phyloP scores from a whole-genome alignment of 2,888 invertebrate species.

The Pachydiplax longipennis region DNA sequence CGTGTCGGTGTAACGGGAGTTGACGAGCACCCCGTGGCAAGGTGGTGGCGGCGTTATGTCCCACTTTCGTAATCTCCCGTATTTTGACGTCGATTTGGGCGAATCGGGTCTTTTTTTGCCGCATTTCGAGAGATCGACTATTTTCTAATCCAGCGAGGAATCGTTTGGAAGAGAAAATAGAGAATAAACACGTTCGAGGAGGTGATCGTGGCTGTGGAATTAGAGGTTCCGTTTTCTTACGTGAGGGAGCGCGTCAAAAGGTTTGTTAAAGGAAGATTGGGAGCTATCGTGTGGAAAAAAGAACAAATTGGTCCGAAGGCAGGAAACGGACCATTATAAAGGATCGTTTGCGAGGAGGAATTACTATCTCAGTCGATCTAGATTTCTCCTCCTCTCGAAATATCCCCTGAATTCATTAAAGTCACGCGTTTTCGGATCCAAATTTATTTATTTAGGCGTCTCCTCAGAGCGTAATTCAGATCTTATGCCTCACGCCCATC shows the following conservation, averaged over 20 bases:
- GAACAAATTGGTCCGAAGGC: conserved; percentile 19
- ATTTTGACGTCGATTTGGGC: too few relatives aligned
- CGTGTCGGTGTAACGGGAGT: too few relatives aligned
- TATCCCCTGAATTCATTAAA: conserved; percentile 2
- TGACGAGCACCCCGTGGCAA: too few relatives aligned
- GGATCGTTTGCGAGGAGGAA: conserved; percentile 12
- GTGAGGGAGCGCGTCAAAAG: conserved; percentile 27
- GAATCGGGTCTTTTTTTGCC: neutral
- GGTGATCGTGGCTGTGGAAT: conserved; percentile 7
- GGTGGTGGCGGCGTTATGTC: too few relatives aligned
- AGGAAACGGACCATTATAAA: conserved; percentile 34
- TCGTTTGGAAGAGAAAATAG: neutral
- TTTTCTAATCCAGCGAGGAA: neutral
- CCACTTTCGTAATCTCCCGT: too few relatives aligned
- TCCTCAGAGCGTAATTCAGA: neutral
- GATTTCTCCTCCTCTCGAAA: neutral
- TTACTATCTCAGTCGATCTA: conserved; percentile 18
- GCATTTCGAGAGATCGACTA: neutral
- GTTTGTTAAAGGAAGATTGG: conserved; percentile 21
- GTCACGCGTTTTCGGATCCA: neutral
- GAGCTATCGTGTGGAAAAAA: conserved; percentile 20
- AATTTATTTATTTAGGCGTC: neutral
- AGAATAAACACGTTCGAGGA: conserved; percentile 15
- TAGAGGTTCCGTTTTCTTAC: conserved; percentile 20
- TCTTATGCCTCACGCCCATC: neutral